Evolutionary conservation across 1,140 invertebrate genomes (phyloP), one percentile per base, ranked within the genome.

Genomic region (Drosophila trapezifrons): DNA sequence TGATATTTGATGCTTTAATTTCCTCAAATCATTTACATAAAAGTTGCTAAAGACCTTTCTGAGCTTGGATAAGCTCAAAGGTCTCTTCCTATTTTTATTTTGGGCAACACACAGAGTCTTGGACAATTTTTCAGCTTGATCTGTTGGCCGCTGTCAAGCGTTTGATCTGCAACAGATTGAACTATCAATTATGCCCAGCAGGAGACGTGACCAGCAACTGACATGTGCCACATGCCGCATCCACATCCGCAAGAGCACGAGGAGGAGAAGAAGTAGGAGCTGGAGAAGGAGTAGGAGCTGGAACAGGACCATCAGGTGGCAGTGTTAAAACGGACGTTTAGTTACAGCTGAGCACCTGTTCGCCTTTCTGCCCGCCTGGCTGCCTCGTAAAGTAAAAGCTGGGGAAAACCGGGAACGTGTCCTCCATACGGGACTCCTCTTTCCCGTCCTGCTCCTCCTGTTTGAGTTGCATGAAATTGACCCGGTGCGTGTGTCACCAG

Each of bases 101-200:
- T 27, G 22, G 40, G 18, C 17, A 20, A 27, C 18, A 52, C 29
- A 47, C 47, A 45, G 22, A 13, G 32, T 32, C 27, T 37, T 66
- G 65, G 64, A 75, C 84, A 83, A 87, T 87, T 89, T 87, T 83
- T 87, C 83, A 87, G 83, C 71, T 83, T 87, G 83, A 87, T 87
- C 83, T 83, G 84, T 83, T 83, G 84, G 83, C 76, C 76, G 83
- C 79, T 87, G 83, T 83, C 83, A 87, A 87, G 83, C 83, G 80
- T 87, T 87, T 87, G 83, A 87, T 87, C 83, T 89, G 83, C 83
- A 83, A 86, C 83, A 86, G 83, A 86, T 86, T 86, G 83, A 86
- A 86, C 83, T 86, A 86, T 86, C 83, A 86, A 86, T 86, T 86
- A 86, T 87, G 79, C 72, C 59, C 59, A 49, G 62, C 66, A 79